Conservation (phyloP, 2,797 vertebrate genomes). For the Rachycentron canadum region DNA sequence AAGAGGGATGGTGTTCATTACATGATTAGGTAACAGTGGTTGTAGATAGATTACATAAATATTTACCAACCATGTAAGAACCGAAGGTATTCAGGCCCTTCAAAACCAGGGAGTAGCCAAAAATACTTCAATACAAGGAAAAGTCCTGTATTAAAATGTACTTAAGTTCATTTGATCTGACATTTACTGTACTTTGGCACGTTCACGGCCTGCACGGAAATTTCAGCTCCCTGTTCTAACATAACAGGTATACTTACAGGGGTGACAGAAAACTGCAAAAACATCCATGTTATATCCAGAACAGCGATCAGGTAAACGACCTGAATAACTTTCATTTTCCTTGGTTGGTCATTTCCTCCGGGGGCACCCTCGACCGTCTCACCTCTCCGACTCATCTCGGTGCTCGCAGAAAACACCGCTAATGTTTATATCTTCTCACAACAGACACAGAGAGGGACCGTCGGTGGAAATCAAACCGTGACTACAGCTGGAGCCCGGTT, state of each 20-base stretch:
- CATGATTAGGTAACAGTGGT: no score
- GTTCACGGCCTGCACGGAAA: conserved; percentile 7
- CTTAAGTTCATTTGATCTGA: no score
- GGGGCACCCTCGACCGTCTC: conserved; percentile 22
- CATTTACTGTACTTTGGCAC: neutral
- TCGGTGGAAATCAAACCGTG: no score
- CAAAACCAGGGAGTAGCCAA: no score
- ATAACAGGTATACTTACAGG: conserved; percentile 75
- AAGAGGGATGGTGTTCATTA: no score
- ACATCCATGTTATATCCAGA: conserved; percentile 84
- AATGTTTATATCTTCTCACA: no score
- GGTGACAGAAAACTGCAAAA: conserved; percentile 85
- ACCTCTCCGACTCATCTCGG: conserved; percentile 39
- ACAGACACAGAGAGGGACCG: neutral
- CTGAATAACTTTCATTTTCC: conserved; percentile 60
- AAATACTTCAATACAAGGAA: no score
- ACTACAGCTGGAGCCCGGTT: accelerated
- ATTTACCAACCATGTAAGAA: no score
- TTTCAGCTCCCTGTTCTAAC: neutral
- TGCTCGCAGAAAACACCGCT: neutral
- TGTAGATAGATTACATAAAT: no score
- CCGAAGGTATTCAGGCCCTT: no score
- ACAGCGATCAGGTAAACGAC: conserved; percentile 79
- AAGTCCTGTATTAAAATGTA: no score
- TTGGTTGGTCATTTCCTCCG: neutral